A percentile compares a stretch with the other conserved stretches of the same genome.
Evolutionary conservation across 1,140 invertebrate genomes (phyloP).

Genomic region (Zaprionus nigranus): DNA sequence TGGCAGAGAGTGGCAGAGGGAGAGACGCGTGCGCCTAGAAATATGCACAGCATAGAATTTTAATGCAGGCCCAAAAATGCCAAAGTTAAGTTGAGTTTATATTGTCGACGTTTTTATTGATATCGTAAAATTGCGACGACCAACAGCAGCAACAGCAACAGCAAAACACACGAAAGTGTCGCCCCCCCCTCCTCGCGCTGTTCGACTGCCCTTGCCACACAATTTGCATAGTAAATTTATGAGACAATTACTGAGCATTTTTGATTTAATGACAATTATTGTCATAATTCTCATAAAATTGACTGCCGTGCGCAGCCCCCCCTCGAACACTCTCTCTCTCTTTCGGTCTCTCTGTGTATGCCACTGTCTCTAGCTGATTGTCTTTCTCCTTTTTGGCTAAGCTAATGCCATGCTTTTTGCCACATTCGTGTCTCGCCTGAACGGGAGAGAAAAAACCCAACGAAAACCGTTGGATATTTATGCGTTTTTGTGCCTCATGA

Average conservation of each 20-base stretch:
- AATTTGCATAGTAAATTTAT: conserved; percentile 84
- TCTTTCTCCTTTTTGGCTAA: conserved; percentile 45
- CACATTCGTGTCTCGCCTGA: conserved; percentile 62
- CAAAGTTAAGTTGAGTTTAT: conserved; percentile 82
- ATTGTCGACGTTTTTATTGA: conserved; percentile 83
- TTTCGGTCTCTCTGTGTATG: too few relatives aligned
- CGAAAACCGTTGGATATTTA: conserved; percentile 70
- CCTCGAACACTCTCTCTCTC: background rate
- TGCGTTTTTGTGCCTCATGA: conserved; percentile 80
- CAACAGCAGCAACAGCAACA: conserved; percentile 18
- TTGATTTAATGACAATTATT: conserved; percentile 84
- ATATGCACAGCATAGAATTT: conserved; percentile 56
- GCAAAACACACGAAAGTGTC: conserved; percentile 68
- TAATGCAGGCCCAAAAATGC: conserved; percentile 46
- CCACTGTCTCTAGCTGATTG: conserved; percentile 1
- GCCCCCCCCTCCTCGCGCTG: background rate
- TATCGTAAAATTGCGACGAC: conserved; percentile 79
- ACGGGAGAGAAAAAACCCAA: conserved; percentile 30
- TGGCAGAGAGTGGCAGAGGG: conserved; percentile 5
- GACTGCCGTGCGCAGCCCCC: conserved; percentile 52
- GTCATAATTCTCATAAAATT: conserved; percentile 84
- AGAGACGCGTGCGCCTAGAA: conserved; percentile 71
- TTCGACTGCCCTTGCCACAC: conserved; percentile 43
- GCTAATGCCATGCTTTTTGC: conserved; percentile 67
- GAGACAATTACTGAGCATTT: conserved; percentile 83